These are phyloP conservation scores for Lissonota sp. DNA, from an alignment of 2,888 invertebrate genomes.

Conservation along the genomic window DNA sequence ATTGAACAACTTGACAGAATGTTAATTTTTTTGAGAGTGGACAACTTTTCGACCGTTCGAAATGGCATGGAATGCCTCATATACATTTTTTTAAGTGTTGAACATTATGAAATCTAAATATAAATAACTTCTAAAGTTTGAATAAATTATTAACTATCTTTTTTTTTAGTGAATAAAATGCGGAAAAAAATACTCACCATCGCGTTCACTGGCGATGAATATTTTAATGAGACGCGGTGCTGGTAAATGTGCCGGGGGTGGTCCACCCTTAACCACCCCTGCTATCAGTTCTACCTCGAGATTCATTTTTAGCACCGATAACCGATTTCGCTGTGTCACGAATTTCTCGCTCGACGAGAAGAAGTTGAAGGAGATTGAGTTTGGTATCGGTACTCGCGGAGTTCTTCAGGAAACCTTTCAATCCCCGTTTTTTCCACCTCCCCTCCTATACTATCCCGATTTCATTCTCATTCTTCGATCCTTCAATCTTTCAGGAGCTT, in stretches of 20 bases:
- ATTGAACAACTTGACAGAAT: no score
- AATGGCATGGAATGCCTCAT: no score
- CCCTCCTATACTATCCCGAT: not conserved
- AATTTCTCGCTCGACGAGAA: slow-evolving; percentile 5
- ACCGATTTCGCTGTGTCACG: slow-evolving; percentile 5
- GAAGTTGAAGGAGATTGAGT: slow-evolving; percentile 7
- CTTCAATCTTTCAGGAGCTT: no score
- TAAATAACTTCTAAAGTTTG: no score
- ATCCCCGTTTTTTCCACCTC: not conserved
- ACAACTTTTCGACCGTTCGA: no score
- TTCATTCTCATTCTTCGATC: no score
- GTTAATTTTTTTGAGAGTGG: no score
- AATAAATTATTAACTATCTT: no score
- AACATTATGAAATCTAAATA: no score
- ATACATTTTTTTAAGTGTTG: no score
- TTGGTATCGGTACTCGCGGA: not conserved
- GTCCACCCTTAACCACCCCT: slow-evolving; percentile 79
- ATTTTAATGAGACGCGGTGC: slow-evolving; percentile 87
- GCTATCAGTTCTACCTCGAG: slow-evolving; percentile 81
- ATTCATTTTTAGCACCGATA: slow-evolving; percentile 75
- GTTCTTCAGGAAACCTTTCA: not conserved
- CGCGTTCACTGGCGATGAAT: slow-evolving; percentile 86
- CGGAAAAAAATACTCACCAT: slow-evolving; percentile 83
- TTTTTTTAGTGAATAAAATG: not conserved
- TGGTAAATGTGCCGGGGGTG: slow-evolving; percentile 83